phyloP scores from a whole-genome alignment of 1,140 invertebrate species.

The Sarcophaga bullata region DNA sequence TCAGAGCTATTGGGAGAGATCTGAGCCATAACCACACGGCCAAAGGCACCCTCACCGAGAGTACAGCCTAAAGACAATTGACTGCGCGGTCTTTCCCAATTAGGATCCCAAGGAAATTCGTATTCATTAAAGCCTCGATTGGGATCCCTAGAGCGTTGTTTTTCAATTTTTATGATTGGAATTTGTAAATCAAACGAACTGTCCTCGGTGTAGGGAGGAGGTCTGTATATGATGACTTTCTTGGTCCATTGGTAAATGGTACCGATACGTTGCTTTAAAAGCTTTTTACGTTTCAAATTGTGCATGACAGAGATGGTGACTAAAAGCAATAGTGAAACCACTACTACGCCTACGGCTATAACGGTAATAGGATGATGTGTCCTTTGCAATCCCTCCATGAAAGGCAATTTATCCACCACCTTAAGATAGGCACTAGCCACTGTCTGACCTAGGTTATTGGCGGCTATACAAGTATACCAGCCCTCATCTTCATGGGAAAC shows the following conservation, averaged over 20 bases:
- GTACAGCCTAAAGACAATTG: constrained; percentile 81
- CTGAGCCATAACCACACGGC: constrained; percentile 90
- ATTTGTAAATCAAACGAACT: constrained; percentile 72
- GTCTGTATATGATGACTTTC: constrained; percentile 88
- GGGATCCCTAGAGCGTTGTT: constrained; percentile 78
- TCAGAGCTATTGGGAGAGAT: constrained; percentile 69
- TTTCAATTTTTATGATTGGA: constrained; percentile 87
- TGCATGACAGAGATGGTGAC: constrained; percentile 68
- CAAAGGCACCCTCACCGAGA: constrained; percentile 96
- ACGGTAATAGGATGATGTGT: constrained; percentile 51
- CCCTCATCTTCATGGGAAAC: constrained; percentile 88
- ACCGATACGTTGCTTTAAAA: constrained; percentile 81
- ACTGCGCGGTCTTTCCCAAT: constrained; percentile 90
- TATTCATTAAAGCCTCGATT: constrained; percentile 86
- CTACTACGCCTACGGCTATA: constrained; percentile 47
- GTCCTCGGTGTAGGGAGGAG: constrained; percentile 68
- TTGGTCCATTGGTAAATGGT: constrained; percentile 88
- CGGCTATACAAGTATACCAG: constrained; percentile 92
- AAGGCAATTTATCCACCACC: constrained; percentile 74
- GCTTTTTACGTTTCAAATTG: constrained; percentile 66
- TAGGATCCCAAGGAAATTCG: constrained; percentile 89
- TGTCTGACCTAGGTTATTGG: constrained; percentile 82
- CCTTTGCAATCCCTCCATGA: constrained; percentile 45
- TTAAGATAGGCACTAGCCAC: constrained; percentile 84
- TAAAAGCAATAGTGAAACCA: constrained; percentile 53